Base-by-base conservation (phyloP, 2,113 vertebrate species). In the Sinosuthora webbiana region DNA sequence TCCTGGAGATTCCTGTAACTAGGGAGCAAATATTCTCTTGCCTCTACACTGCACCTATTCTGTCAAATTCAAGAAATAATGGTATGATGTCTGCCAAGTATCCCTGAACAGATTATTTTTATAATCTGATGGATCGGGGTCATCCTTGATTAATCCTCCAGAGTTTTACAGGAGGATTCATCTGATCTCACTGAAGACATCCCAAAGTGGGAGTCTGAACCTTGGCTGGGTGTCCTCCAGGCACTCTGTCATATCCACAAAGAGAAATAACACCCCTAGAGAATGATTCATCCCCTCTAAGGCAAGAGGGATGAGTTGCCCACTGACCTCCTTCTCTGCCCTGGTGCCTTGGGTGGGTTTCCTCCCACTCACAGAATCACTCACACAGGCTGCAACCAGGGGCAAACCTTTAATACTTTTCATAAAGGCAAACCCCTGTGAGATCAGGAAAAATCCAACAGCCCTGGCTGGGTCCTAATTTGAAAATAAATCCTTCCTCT, bases 401-500 rank as follows among this genome's bases (percentile, higher is more conserved):
- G 67, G 19, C 70, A 79, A 25, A 0, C 7, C 71, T 70, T 77
- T 62, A 83, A 71, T 69, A 30, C 8, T 49, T 85, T 64, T 76
- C 62, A 73, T 90, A 76, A 93, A 71, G n/a, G 16, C 10, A 68
- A 91, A n/a, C 15, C 60, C 47, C 62, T 71, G 19, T 17, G 65
- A 89, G 78, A 82, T 64, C 53, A 85, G 41, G 41, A 79, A 76
- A 90, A 94, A 91, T n/a, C 49, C 85, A 85, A 64, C 39, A 82
- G 22, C 44, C 53, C 15, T 68, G 37, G 27, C 2, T 39, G 47
- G 62, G 22, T 71, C 62, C 37, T 90, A 76, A 89, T 90, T 41
- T 56, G 52, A 85, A 93, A 85, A 79, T 49, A 90, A 93, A 95
- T 89, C 78, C 70, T 75, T 82, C 35, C 62, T 68, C 31, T n/a